Conservation (phyloP, 2,888 invertebrate genomes). For the Allygus modestus region DNA sequence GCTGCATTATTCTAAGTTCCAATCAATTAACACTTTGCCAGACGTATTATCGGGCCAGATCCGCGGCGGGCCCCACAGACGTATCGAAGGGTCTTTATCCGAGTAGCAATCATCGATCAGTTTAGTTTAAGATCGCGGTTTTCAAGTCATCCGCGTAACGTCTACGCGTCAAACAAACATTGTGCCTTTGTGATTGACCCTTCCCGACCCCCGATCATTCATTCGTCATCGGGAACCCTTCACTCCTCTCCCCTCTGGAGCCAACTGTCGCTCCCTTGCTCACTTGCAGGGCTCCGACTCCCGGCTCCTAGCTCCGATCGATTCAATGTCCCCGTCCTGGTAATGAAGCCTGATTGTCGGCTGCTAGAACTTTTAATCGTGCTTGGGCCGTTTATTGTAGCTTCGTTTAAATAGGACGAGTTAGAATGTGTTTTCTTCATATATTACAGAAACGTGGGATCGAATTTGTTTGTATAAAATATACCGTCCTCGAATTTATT, state of each 20-base stretch:
- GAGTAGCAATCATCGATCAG: slow-evolving; percentile 40
- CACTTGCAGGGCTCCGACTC: slow-evolving; percentile 3
- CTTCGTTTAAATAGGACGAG: not conserved
- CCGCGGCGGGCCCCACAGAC: not conserved
- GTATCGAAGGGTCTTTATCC: not conserved
- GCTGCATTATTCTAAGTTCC: not conserved
- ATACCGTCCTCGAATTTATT: no score
- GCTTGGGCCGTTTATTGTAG: not conserved
- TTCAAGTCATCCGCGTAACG: slow-evolving; percentile 48
- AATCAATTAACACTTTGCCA: slow-evolving; percentile 48
- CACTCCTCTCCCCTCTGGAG: not conserved
- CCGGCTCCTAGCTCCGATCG: not conserved
- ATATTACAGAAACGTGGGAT: no score
- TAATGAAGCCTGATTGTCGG: slow-evolving; percentile 35
- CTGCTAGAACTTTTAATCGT: slow-evolving; percentile 9
- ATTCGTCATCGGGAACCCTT: slow-evolving; percentile 46
- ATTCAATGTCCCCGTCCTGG: not conserved
- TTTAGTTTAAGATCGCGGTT: slow-evolving; percentile 4
- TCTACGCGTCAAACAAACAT: slow-evolving; percentile 48
- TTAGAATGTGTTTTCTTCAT: not conserved
- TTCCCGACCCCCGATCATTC: slow-evolving; percentile 56
- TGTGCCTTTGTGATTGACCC: slow-evolving; percentile 53
- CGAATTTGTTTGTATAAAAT: no score
- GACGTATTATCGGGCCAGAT: not conserved
- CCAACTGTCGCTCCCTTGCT: slow-evolving; percentile 41